Conservation (phyloP, 2,888 invertebrate genomes). For the Pyrgus malvae region DNA sequence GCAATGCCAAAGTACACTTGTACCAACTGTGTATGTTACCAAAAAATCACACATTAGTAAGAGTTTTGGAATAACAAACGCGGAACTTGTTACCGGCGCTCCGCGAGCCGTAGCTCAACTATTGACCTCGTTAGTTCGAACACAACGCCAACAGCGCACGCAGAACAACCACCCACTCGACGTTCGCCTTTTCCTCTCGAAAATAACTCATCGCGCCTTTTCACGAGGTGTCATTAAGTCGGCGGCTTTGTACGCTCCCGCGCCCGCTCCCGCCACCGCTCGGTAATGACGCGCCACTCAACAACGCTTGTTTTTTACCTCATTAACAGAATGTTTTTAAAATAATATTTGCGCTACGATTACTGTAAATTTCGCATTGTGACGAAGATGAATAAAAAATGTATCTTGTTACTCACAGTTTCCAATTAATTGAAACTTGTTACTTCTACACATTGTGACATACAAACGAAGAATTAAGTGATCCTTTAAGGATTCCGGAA, state of each 20-base stretch:
- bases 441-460: no score
- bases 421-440: no score
- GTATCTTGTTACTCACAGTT: no score
- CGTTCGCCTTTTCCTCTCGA: constrained; percentile 79
- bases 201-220: constrained; percentile 79
- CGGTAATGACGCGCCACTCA: constrained; percentile 64
- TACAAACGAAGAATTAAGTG: no score
- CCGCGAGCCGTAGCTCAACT: constrained; percentile 58
- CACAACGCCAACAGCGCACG: constrained; percentile 64
- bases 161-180: constrained; percentile 75
- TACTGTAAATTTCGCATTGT: constrained; percentile 41
- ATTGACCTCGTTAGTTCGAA: constrained; percentile 79
- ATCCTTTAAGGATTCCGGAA: no score
- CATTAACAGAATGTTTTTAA: constrained; percentile 61
- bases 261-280: constrained; percentile 42
- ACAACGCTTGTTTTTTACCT: constrained; percentile 62
- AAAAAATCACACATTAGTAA: constrained; percentile 25
- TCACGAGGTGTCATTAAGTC: constrained; percentile 78
- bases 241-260: constrained; percentile 54
- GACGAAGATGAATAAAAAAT: constrained; percentile 33
- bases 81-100: constrained; percentile 55
- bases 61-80: constrained; percentile 40
- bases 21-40: constrained; percentile 21
- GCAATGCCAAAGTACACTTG: no score
- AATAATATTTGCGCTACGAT: constrained; percentile 42